Percentiles rank a stretch among this genome's conserved stretches.
Evolutionary conservation across 1,140 invertebrate genomes (phyloP).

Genomic region (Calliopsis andreniformis): DNA sequence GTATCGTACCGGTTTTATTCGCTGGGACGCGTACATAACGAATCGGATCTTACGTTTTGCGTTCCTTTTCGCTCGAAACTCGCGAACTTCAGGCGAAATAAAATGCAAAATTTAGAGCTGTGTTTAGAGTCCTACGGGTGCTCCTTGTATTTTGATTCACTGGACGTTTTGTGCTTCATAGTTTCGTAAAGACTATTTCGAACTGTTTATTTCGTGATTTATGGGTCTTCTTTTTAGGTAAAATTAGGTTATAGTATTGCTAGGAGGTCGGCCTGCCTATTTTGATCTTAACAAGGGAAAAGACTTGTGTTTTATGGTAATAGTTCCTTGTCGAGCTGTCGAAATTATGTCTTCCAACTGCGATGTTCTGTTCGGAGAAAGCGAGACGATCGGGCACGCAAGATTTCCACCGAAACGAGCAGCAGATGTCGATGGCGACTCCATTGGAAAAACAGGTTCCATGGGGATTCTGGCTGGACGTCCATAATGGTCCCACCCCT

Average conservation of each 20-base stretch:
- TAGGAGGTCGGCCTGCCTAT: too few relatives aligned
- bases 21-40: slow-evolving; percentile 43
- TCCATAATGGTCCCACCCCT: slow-evolving; percentile 51
- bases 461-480: slow-evolving; percentile 40
- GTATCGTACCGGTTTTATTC: slow-evolving; percentile 41
- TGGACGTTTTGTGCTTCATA: neutral
- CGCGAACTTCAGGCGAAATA: slow-evolving; percentile 14
- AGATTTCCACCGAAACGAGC: slow-evolving; percentile 26
- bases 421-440: slow-evolving; percentile 55
- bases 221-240: too few relatives aligned
- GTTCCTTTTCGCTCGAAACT: slow-evolving; percentile 16
- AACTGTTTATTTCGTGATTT: neutral
- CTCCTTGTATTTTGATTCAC: slow-evolving; percentile 15
- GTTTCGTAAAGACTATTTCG: neutral
- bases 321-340: too few relatives aligned
- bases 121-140: too few relatives aligned
- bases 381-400: neutral
- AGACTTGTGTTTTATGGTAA: too few relatives aligned
- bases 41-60: slow-evolving; percentile 29
- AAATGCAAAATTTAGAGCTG: neutral
- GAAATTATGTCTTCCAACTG: slow-evolving; percentile 5
- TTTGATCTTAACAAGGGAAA: too few relatives aligned
- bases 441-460: slow-evolving; percentile 57
- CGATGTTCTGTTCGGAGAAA: slow-evolving; percentile 2
- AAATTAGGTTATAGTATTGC: too few relatives aligned